These are phyloP conservation scores for Lacerta bilineata DNA, from an alignment of 2,797 vertebrate genomes.

Conservation along the genomic window DNA sequence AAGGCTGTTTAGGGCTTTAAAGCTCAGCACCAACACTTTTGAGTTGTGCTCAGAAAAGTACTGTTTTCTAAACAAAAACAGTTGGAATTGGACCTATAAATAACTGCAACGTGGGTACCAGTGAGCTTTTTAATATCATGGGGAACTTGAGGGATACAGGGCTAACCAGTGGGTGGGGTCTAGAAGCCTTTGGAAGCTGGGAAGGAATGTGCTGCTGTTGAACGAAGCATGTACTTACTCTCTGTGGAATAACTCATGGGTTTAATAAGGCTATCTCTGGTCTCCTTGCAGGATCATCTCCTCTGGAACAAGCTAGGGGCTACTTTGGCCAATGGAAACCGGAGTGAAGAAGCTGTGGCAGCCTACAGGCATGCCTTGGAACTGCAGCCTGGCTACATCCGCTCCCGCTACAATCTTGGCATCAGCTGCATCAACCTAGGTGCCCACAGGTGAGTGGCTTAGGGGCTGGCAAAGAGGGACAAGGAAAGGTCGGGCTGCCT, in stretches of 20 bases:
- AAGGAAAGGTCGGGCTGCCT: not conserved
- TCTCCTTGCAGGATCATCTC: slow-evolving; percentile 88
- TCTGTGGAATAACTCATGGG: not conserved
- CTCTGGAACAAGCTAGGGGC: slow-evolving; percentile 98
- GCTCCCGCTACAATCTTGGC: slow-evolving; percentile 97
- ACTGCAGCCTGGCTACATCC: slow-evolving; percentile 95
- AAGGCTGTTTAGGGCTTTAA: no score
- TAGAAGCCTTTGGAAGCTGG: not conserved
- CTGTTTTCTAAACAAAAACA: not conserved
- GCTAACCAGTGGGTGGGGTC: accelerated
- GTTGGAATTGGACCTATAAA: not conserved
- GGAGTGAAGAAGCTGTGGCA: slow-evolving; percentile 95
- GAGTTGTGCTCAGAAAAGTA: no score
- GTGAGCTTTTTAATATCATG: not conserved
- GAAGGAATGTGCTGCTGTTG: not conserved
- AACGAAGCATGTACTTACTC: accelerated
- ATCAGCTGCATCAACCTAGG: slow-evolving; percentile 98
- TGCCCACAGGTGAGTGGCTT: slow-evolving; percentile 89
- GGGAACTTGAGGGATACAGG: not conserved
- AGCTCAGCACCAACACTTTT: no score
- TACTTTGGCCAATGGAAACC: slow-evolving; percentile 95
- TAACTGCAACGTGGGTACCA: not conserved
- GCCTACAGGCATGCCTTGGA: slow-evolving; percentile 94
- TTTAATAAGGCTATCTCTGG: not conserved
- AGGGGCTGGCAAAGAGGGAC: no score